A percentile compares a stretch with the other conserved stretches of the same genome.
Conservation (phyloP, 2,797 vertebrate species). For the Zalophus californianus region DNA sequence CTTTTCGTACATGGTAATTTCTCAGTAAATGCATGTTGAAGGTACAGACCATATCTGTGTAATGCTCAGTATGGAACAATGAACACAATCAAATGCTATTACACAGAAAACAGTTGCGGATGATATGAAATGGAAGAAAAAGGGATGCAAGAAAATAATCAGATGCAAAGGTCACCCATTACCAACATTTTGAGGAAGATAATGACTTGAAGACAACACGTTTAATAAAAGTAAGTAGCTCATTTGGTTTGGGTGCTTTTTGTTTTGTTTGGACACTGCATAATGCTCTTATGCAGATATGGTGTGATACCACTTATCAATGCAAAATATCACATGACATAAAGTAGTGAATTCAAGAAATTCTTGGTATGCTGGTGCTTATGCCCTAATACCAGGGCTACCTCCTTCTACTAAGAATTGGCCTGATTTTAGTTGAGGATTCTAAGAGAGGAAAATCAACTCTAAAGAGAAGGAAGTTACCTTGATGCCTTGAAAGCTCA, state of each 20-base stretch:
- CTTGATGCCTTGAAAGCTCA: neutral
- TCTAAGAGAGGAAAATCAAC: constrained; percentile 17
- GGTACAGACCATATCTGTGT: neutral
- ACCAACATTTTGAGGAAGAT: constrained; percentile 19
- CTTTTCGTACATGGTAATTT: constrained; percentile 12
- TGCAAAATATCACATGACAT: neutral
- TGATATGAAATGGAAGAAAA: constrained; percentile 8
- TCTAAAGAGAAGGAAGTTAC: neutral
- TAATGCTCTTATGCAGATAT: constrained; percentile 13
- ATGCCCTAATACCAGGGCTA: neutral
- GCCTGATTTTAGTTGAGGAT: neutral
- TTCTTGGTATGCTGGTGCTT: neutral
- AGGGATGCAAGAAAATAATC: neutral
- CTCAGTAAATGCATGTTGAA: neutral
- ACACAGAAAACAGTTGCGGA: neutral
- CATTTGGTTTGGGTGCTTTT: constrained; percentile 6
- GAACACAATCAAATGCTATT: constrained; percentile 36
- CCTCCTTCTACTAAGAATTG: neutral
- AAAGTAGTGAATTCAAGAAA: neutral
- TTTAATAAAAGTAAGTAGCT: constrained; percentile 10
- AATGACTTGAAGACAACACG: neutral
- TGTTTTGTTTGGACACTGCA: constrained; percentile 16
- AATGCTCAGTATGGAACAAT: constrained; percentile 2
- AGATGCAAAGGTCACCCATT: neutral
- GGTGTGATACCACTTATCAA: neutral